Evolutionary conservation across 2,797 vertebrate genomes (phyloP), one percentile per base, ranked within the genome.

Genomic region (Meriones psammophilus): DNA sequence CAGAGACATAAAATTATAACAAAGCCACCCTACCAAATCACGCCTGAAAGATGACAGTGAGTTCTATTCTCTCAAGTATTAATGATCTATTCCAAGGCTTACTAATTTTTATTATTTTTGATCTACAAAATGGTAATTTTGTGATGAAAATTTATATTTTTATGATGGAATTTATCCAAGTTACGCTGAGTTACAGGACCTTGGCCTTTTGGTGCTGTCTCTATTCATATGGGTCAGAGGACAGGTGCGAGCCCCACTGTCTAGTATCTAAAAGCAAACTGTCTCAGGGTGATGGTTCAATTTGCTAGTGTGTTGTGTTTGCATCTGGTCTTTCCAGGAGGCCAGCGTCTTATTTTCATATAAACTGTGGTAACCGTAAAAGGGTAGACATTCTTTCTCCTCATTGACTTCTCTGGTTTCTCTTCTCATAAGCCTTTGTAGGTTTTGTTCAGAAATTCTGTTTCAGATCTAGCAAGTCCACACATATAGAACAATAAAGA

Each of bases 121-220:
- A 92, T 33, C 24, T 88, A 0, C 10, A 94, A 97, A 81, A 76
- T 85, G 33, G 14, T 62, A 36, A 69, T 81, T 96, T 91, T 96
- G 10, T 39, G 50, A 46, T 94, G 86, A 28, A 33, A 84, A 83
- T 89, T 56, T 89, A 42, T 39, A 71, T 9, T 87, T 79, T 87
- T 93, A 92, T 69, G n/a, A 81, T 76, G 26, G 5, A 94, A 88
- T 80, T 94, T 6, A 8, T 56, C 5, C 8, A 73, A 20, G 15
- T 1, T 50, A 50, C 50, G 3, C 18, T 92, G 56, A 92, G 5
- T 74, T 84, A 64, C 33, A 14, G 9, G 1, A 66, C 8, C 5
- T 58, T 91, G 93, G 30, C 74, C 79, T 9, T 12, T 22, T 60
- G 8, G 8, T 22, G 2, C 18, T 91, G 64, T n/a, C n/a, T 78